Evolutionary conservation across 2,797 vertebrate species (phyloP), one percentile per base, ranked within the genome.

Genomic region (Smutsia temminckii): DNA sequence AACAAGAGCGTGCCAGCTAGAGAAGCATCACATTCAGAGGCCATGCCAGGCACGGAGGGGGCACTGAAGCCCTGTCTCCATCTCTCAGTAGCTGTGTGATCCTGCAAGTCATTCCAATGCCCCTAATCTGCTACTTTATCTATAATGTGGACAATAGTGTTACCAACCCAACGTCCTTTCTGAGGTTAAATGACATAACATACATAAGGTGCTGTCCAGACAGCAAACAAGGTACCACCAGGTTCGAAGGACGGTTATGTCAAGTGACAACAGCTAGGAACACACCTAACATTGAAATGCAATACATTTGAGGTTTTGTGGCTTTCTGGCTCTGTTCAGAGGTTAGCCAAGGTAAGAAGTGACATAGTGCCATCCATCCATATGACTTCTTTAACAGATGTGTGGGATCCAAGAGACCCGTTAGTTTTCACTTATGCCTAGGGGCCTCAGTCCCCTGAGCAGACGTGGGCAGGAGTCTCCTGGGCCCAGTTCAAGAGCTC

Each of bases 401-500:
- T 10, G 11, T 2, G 16, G 78, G 9, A 27, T 55, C 42, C 1
- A 17, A 51, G 55, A 91, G 34, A 40, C 8, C 29, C 0, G 2
- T 3, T 32, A 6, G 34, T 18, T 5, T 2, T 7, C 2, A 0
- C 16, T 42, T 32, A 8, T 0, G 1, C 21, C 20, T 2, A 0
- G 32, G 23, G 8, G 18, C 11, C 81, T 51, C 8, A 2, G 49
- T 12, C 3, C 6, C 9, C 46, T 42, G 13, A 9, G 29, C 64
- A 63, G n/a, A 25, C 55, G 40, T 8, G 25, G 17, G 25, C 23
- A 32, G 34, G 18, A 10, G 6, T 53, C n/a, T 72, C 29, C 27
- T 17, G 55, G 4, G 7, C 7, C 42, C 21, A 25, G 0, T 42
- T 27, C 4, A 27, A 51, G n/a, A 34, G 51, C 80, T 59, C 2